These are phyloP conservation scores for Protonemura montana DNA, from an alignment of 2,888 invertebrate species.

Conservation along the genomic window DNA sequence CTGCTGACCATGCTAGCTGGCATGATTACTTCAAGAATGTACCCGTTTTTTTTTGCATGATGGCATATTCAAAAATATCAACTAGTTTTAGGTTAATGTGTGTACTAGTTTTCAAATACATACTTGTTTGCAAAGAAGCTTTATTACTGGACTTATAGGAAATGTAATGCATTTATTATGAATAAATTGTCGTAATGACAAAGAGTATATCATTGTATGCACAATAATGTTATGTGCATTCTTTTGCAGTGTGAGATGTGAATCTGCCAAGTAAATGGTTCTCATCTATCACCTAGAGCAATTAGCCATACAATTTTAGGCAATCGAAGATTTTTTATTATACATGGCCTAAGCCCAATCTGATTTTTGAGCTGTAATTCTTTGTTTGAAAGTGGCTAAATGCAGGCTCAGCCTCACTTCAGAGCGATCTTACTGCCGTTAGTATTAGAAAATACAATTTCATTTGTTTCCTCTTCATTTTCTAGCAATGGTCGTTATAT, in stretches of 20 bases:
- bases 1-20: constrained; percentile 7
- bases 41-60: not conserved
- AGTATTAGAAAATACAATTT: not conserved
- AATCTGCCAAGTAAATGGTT: constrained; percentile 2
- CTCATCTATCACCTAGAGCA: constrained; percentile 3
- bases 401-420: not conserved
- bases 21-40: not conserved
- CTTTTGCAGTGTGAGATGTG: constrained; percentile 36
- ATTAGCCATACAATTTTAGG: not conserved
- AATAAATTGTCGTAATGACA: not conserved
- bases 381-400: not conserved
- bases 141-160: not conserved
- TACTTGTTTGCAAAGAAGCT: not conserved
- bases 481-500: not conserved
- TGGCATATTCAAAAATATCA: not conserved
- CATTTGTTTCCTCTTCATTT: not conserved
- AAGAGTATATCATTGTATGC: not conserved
- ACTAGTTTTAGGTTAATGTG: not conserved
- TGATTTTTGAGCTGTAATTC: not conserved
- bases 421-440: not conserved
- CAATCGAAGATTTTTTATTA: not conserved
- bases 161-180: not conserved
- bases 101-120: not conserved
- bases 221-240: constrained; percentile 31
- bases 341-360: not conserved